phyloP scores from a whole-genome alignment of 2,888 invertebrate species.

The Diogma glabrata region DNA sequence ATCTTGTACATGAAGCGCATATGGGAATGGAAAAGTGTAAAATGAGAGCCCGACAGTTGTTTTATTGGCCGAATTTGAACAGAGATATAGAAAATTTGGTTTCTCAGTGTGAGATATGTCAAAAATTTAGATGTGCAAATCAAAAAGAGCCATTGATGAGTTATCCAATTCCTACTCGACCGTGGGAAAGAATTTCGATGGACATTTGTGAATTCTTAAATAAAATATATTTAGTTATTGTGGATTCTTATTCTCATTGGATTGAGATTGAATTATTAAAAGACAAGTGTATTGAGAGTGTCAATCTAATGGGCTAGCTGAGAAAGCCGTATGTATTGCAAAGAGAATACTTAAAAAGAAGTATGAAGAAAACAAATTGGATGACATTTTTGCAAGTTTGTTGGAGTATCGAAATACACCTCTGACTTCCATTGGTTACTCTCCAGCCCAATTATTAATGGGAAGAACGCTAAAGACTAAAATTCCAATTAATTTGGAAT shows the following conservation, averaged over 20 bases:
- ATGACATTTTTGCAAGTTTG: too few species aligned
- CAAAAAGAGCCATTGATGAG: constrained; percentile 10
- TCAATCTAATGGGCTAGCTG: not conserved
- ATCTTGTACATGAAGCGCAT: not conserved
- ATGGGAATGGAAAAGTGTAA: constrained; percentile 16
- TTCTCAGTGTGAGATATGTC: constrained; percentile 4
- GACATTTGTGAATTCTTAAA: constrained; percentile 10
- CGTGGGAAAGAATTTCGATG: constrained; percentile 10
- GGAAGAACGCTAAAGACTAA: too few species aligned
- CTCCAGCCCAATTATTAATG: too few species aligned
- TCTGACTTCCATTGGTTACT: too few species aligned
- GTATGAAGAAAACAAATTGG: too few species aligned
- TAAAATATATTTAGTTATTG: constrained; percentile 15
- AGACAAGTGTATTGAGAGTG: constrained; percentile 4
- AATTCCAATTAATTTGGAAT: too few species aligned
- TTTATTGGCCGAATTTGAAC: constrained; percentile 11
- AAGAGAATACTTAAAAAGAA: not conserved
- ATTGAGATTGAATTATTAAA: constrained; percentile 12
- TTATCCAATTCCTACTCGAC: constrained; percentile 8
- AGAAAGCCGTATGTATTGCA: not conserved
- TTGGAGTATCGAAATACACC: too few species aligned
- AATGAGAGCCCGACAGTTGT: constrained; percentile 10
- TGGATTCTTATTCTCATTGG: constrained; percentile 17
- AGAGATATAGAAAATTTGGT: constrained; percentile 6
- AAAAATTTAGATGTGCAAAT: constrained; percentile 6